phyloP scores from a whole-genome alignment of 2,797 vertebrate genomes.

The Myoxocephalus aenaeus region DNA sequence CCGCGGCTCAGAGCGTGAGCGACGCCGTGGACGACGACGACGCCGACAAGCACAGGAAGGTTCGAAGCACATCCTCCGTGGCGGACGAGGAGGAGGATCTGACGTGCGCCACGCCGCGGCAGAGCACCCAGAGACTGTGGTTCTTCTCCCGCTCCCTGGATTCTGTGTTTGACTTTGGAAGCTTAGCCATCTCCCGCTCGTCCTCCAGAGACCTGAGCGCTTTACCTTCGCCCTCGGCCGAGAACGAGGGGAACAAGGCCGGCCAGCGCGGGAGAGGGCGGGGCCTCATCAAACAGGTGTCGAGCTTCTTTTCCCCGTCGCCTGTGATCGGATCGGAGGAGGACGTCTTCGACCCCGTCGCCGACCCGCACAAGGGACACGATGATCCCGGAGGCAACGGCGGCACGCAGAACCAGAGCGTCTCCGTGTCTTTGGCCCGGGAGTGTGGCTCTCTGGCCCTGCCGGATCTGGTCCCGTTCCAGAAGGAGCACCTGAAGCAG shows the following conservation, averaged over 20 bases:
- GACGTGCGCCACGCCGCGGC: constrained; percentile 59
- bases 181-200: constrained; percentile 73
- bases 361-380: constrained; percentile 67
- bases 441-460: constrained; percentile 79
- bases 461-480: constrained; percentile 84
- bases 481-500: constrained; percentile 68
- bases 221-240: constrained; percentile 70
- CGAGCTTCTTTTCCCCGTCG: constrained; percentile 80
- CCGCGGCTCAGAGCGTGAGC: constrained; percentile 67
- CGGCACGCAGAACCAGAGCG: constrained; percentile 49
- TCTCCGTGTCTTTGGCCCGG: constrained; percentile 69
- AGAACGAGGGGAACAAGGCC: constrained; percentile 44
- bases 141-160: constrained; percentile 87
- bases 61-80: constrained; percentile 80
- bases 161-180: constrained; percentile 82
- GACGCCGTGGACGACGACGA: constrained; percentile 53
- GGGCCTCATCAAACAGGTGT: constrained; percentile 78
- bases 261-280: constrained; percentile 51
- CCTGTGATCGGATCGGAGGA: constrained; percentile 83
- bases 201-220: constrained; percentile 77
- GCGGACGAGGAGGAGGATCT: constrained; percentile 78
- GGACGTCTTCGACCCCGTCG: constrained; percentile 77
- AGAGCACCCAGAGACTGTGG: constrained; percentile 78
- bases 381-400: constrained; percentile 31
- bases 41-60: constrained; percentile 82